Conservation (phyloP, 2,113 vertebrate genomes). For the Gadus chalcogrammus region DNA sequence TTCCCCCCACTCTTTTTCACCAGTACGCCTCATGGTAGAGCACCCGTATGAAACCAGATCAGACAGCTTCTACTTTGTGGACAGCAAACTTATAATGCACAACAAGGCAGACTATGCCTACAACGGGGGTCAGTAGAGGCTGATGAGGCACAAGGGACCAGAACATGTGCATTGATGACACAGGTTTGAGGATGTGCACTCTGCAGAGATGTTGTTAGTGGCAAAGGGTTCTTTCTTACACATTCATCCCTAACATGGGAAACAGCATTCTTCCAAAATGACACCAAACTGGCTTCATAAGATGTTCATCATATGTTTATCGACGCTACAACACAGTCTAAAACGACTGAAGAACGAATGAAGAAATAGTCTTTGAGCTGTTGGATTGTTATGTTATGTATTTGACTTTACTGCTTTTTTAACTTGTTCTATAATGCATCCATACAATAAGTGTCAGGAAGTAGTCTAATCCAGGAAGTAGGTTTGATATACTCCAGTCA, state of each 20-base stretch:
- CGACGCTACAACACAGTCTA: slow-evolving; percentile 21
- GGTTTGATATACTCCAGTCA: too few relatives aligned
- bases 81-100: slow-evolving; percentile 99
- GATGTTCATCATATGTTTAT: slow-evolving; percentile 31
- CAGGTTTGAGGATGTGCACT: slow-evolving; percentile 17
- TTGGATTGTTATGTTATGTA: slow-evolving; percentile 18
- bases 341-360: slow-evolving; percentile 22
- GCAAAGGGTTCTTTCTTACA: slow-evolving; percentile 29
- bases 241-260: slow-evolving; percentile 21
- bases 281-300: slow-evolving; percentile 42
- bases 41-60: slow-evolving; percentile 95
- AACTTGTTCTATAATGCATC: too few relatives aligned
- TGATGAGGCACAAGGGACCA: slow-evolving; percentile 11
- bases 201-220: slow-evolving; percentile 6
- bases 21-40: slow-evolving; percentile 94
- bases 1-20: not conserved
- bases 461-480: too few relatives aligned
- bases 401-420: not conserved
- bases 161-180: slow-evolving; percentile 34
- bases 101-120: slow-evolving; percentile 99
- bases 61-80: slow-evolving; percentile 99
- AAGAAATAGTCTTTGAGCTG: slow-evolving; percentile 32
- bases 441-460: too few relatives aligned
- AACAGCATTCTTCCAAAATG: slow-evolving; percentile 16
- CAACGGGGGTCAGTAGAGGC: slow-evolving; percentile 86